Percentiles rank a stretch among this genome's conserved stretches.
Conservation (phyloP, 2,888 invertebrate species). For the Chaetogeoica ovagalla region DNA sequence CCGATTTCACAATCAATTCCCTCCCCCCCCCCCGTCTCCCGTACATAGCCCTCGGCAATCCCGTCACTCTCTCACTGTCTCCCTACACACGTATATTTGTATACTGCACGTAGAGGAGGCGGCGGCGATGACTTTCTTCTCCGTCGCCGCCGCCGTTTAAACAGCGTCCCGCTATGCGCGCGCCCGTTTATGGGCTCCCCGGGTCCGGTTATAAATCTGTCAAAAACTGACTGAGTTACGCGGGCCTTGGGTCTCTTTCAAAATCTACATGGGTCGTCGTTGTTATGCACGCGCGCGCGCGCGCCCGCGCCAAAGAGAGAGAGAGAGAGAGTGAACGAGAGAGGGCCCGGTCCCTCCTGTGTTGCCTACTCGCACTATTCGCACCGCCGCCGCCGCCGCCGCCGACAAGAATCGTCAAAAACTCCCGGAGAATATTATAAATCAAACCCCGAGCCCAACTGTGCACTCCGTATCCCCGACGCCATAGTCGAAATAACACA, state of each 20-base stretch:
- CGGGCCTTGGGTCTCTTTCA: constrained; percentile 51
- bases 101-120: neutral
- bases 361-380: neutral
- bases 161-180: constrained; percentile 44
- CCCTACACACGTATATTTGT: neutral
- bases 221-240: constrained; percentile 53
- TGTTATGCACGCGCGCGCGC: constrained; percentile 2
- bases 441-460: constrained; percentile 39
- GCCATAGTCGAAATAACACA: constrained; percentile 7
- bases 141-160: constrained; percentile 6
- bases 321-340: too few species aligned
- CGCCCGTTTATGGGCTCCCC: constrained; percentile 40
- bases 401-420: constrained; percentile 47
- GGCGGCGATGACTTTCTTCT: constrained; percentile 31
- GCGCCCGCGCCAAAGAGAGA: too few species aligned
- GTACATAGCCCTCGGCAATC: constrained; percentile 14
- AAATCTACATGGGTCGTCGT: constrained; percentile 46
- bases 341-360: too few species aligned
- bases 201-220: constrained; percentile 53
- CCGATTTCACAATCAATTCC: constrained; percentile 49
- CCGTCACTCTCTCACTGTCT: neutral
- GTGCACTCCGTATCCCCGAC: neutral
- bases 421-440: constrained; percentile 49
- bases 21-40: too few species aligned
- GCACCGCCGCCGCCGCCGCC: neutral